phyloP scores from a whole-genome alignment of 2,888 invertebrate genomes.

The Ernsta delagoae region DNA sequence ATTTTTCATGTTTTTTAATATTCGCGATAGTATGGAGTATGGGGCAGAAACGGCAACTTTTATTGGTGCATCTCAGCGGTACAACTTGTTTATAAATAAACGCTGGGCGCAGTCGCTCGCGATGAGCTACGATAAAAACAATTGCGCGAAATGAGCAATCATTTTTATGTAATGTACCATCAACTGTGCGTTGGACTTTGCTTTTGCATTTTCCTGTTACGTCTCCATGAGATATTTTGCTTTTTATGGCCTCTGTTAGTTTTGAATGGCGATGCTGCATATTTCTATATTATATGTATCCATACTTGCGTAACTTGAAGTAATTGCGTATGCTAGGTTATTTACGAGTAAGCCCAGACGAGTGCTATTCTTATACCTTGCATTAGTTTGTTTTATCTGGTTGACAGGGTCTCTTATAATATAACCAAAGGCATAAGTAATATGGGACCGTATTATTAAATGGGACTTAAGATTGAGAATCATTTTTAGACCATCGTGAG shows the following conservation, averaged over 20 bases:
- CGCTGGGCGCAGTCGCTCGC: constrained; percentile 26
- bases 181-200: constrained; percentile 29
- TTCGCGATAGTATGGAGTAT: constrained; percentile 48
- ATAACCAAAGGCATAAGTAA: too few relatives aligned
- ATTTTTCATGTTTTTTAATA: constrained; percentile 63
- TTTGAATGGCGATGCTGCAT: background rate
- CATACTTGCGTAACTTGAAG: background rate
- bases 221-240: constrained; percentile 10
- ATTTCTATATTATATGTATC: too few relatives aligned
- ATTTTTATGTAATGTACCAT: constrained; percentile 36
- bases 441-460: too few relatives aligned
- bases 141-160: constrained; percentile 36
- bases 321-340: background rate
- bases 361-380: too few relatives aligned
- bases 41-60: constrained; percentile 57
- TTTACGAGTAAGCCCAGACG: too few relatives aligned
- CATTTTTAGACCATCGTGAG: too few relatives aligned
- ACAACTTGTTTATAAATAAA: constrained; percentile 38
- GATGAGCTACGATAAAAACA: constrained; percentile 36
- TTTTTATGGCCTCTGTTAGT: constrained; percentile 11
- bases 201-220: constrained; percentile 15
- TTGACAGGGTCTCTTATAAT: too few relatives aligned
- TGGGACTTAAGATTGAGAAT: too few relatives aligned
- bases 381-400: too few relatives aligned
- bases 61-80: constrained; percentile 54